phyloP scores from a whole-genome alignment of 2,113 vertebrate genomes.

The Jacana jacana region DNA sequence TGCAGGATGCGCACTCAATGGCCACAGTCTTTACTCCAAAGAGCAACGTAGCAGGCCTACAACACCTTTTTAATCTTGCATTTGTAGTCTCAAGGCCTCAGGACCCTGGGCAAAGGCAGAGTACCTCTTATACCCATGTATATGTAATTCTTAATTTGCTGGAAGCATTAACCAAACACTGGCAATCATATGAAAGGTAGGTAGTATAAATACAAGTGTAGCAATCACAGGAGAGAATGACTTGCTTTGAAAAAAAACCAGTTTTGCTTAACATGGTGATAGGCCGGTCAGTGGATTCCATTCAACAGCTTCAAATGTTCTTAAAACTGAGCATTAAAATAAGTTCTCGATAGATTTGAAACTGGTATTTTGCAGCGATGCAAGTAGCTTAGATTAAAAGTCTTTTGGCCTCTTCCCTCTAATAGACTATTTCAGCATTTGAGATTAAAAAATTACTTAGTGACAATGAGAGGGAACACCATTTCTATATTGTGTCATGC shows the following conservation, averaged over 20 bases:
- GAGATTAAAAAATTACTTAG: neutral
- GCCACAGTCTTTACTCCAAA: neutral
- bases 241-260: neutral
- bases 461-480: neutral
- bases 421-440: neutral
- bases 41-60: neutral
- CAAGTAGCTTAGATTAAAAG: neutral
- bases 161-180: neutral
- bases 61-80: neutral
- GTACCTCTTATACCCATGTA: neutral
- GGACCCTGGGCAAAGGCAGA: neutral
- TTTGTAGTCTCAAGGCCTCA: neutral
- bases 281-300: neutral
- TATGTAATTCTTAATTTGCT: neutral
- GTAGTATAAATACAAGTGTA: neutral
- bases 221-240: neutral
- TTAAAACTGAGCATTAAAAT: neutral
- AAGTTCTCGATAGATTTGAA: neutral
- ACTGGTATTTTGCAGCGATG: neutral
- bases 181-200: neutral
- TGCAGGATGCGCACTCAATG: neutral
- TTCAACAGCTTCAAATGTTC: neutral
- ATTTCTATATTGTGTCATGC: neutral
- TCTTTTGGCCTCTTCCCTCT: neutral
- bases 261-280: neutral